Evolutionary conservation across 2,888 invertebrate species (phyloP).

Genomic region (Epirrhoe tristata): DNA sequence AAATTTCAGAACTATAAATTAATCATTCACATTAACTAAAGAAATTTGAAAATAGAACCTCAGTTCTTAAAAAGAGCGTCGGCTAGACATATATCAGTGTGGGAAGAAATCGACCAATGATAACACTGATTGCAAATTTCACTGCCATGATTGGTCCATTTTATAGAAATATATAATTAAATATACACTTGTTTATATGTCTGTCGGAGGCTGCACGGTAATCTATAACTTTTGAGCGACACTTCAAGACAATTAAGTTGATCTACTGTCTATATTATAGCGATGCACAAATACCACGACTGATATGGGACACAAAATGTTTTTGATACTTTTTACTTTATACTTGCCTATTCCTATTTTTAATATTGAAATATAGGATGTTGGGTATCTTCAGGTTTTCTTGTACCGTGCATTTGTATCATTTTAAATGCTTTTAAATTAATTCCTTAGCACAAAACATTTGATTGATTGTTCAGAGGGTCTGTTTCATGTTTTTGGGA

Average conservation of each 20-base stretch:
- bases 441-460: constrained; percentile 56
- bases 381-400: constrained; percentile 70
- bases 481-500: constrained; percentile 43
- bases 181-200: constrained; percentile 83
- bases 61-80: constrained; percentile 76
- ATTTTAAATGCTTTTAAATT: constrained; percentile 62
- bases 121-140: constrained; percentile 76
- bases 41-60: constrained; percentile 73
- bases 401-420: constrained; percentile 56
- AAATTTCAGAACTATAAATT: constrained; percentile 56
- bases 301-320: constrained; percentile 84
- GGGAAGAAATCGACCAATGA: constrained; percentile 81
- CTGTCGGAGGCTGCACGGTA: constrained; percentile 82
- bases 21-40: constrained; percentile 36
- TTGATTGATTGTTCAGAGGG: constrained; percentile 39
- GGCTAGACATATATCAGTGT: constrained; percentile 79
- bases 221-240: constrained; percentile 81
- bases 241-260: constrained; percentile 82
- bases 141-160: constrained; percentile 85
- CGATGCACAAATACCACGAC: constrained; percentile 83
- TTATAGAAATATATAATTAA: constrained; percentile 72
- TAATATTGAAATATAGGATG: constrained; percentile 63
- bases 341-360: constrained; percentile 76
- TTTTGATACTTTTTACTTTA: constrained; percentile 83
- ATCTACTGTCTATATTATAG: constrained; percentile 73